Evolutionary conservation across 2,797 vertebrate species (phyloP), one percentile per base, ranked within the genome.

Genomic region (Phataginus tetradactyla): DNA sequence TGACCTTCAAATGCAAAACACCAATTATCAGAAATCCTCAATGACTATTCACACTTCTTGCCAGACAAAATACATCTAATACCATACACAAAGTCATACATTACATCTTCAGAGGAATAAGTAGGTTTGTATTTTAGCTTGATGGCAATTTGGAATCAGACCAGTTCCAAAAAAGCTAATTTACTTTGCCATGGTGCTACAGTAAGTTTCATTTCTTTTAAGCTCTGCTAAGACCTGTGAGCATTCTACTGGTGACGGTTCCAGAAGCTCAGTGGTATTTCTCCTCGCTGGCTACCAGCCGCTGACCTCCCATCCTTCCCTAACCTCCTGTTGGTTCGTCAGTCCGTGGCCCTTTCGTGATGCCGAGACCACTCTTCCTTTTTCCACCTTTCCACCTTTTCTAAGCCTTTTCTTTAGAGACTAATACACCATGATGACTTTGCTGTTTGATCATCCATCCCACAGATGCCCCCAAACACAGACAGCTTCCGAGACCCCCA

Each of bases 171-270:
- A 71, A 25, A 53, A 86, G 3, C 18, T 10, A 25, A 86, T 25
- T 79, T 20, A 15, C 15, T 75, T 49, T 21, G 49, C 42, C 37
- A 18, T 0, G 27, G 14, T 6, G 20, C 20, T 63, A n/a, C 0
- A 27, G 0, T 7, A 34, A 45, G 34, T n/a, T 27, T 72, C 45
- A 39, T 13, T 39, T 25, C 6, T 27, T 29, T 32, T 32, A 7
- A 55, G 64, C 18, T 45, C 53, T 11, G 11, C 13, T 69, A 15
- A 49, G 39, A 39, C 61, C 34, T 15, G 66, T 14, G 21, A 61
- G 12, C 0, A 23, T 42, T 29, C 9, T 0, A 42, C 1, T 2
- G 8, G 29, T 14, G 14, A 18, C 7, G 10, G 20, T 1, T 0
- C 12, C 79, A 18, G 18, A 17, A 23, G 15, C 39, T 75, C 13